phyloP scores from a whole-genome alignment of 2,888 invertebrate genomes.

The Molanna angustata region DNA sequence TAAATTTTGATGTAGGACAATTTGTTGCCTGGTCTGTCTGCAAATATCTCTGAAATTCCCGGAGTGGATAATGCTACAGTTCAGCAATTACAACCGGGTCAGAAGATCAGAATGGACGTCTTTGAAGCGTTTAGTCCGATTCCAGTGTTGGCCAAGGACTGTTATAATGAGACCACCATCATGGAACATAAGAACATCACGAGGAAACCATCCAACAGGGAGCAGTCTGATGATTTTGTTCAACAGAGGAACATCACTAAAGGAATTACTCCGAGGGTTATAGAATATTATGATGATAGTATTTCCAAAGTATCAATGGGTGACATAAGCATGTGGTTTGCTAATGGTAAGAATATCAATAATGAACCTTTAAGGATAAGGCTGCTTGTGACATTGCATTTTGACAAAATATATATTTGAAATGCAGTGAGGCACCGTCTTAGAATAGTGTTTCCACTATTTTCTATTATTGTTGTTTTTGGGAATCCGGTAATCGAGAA shows the following conservation, averaged over 20 bases:
- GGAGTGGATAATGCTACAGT: constrained; percentile 10
- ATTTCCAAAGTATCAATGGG: constrained; percentile 55
- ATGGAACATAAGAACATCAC: constrained; percentile 37
- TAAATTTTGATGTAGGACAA: constrained; percentile 34
- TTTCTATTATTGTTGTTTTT: no score
- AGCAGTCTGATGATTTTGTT: no score
- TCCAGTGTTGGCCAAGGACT: constrained; percentile 42
- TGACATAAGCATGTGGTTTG: constrained; percentile 67
- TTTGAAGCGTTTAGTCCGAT: constrained; percentile 59
- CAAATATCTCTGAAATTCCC: constrained; percentile 9
- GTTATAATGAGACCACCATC: constrained; percentile 43
- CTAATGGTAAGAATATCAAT: constrained; percentile 48
- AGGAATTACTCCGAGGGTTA: constrained; percentile 39
- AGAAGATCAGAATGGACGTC: constrained; percentile 40
- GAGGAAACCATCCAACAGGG: no score
- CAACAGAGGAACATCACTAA: constrained; percentile 40
- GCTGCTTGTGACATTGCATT: no score
- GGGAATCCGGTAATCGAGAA: no score
- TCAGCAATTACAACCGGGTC: constrained; percentile 1
- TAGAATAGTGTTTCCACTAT: no score
- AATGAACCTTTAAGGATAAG: neutral
- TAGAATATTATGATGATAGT: constrained; percentile 46
- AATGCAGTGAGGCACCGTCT: no score
- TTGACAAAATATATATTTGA: no score
- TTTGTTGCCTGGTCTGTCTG: constrained; percentile 32